Evolutionary conservation across 2,888 invertebrate genomes (phyloP).

Genomic region (Latrodectus elegans): DNA sequence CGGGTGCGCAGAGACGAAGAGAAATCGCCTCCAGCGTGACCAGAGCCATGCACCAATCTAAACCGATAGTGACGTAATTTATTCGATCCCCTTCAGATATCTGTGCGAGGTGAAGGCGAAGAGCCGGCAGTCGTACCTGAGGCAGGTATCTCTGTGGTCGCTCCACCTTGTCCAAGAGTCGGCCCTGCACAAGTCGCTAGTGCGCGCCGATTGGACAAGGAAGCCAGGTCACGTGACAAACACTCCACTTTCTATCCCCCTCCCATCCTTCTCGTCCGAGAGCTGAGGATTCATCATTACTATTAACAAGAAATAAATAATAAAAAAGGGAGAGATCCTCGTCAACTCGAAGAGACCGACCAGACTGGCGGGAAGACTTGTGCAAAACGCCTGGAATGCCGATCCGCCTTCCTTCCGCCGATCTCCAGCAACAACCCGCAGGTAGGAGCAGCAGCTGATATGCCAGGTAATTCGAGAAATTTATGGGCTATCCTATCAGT

Average conservation of each 20-base stretch:
- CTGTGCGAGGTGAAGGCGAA: constrained; percentile 40
- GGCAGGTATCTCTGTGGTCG: constrained; percentile 61
- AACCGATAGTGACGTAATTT: constrained; percentile 68
- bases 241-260: constrained; percentile 27
- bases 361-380: constrained; percentile 27
- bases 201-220: constrained; percentile 51
- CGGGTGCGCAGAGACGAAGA: constrained; percentile 43
- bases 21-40: constrained; percentile 55
- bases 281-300: constrained; percentile 63
- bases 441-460: constrained; percentile 68
- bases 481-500: constrained; percentile 68
- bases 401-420: constrained; percentile 15
- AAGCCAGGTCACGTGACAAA: constrained; percentile 55
- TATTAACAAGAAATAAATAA: constrained; percentile 52
- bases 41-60: constrained; percentile 67
- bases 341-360: constrained; percentile 39
- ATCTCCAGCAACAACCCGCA: constrained; percentile 23
- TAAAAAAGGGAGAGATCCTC: constrained; percentile 45
- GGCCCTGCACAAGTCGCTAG: constrained; percentile 39
- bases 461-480: constrained; percentile 70
- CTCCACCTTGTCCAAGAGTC: constrained; percentile 47
- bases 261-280: constrained; percentile 44
- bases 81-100: constrained; percentile 67
- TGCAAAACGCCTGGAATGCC: constrained; percentile 32
- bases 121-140: constrained; percentile 64